Evolutionary conservation across 2,888 invertebrate genomes (phyloP), one percentile per base, ranked within the genome.

Genomic region (Yponomeuta cagnagella): DNA sequence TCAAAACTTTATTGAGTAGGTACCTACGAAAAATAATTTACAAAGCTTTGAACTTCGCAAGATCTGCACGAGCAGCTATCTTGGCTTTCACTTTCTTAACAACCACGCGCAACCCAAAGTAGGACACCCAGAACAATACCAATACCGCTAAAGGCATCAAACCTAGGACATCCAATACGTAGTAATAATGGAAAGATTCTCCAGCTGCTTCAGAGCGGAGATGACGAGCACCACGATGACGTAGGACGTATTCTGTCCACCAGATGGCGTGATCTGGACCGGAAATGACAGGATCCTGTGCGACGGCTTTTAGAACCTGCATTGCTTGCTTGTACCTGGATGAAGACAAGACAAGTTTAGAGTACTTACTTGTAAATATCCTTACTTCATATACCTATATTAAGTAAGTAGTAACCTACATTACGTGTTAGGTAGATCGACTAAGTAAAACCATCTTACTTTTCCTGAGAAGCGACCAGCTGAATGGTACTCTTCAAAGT

Each of bases 171-270:
- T 93, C 92, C 68, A 93, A 70, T 77, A 90, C 76, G 70, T 86
- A 88, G 73, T 91, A 91, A 75, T 86, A 82, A 71, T 82, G 76
- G 74, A 84, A 84, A 9, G 86, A 80, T 10, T 86, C 73, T 30
- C 89, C 89, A 8, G 88, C 84, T 2, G 81, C 83, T 15, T 92
- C 82, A 10, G 93, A 89, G 12, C 89, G 86, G 8, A 93, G 81
- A 74, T 90, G 87, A 8, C 80, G 80, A 0, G 92, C 90, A 1
- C 91, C 91, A 33, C 84, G 79, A 72, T 93, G 86, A 31, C 88
- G 84, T 15, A 93, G 74, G 9, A 93, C 87, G 74, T 93, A 93
- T 72, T 93, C 93, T 2, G 93, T 93, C 93, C 93, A 93, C 87
- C 90, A 90, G 0, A 93, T 76, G 0, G 93, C 93, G 68, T 86